Base-by-base conservation (phyloP, 2,888 invertebrate species). In the Tanypteryx hageni region DNA sequence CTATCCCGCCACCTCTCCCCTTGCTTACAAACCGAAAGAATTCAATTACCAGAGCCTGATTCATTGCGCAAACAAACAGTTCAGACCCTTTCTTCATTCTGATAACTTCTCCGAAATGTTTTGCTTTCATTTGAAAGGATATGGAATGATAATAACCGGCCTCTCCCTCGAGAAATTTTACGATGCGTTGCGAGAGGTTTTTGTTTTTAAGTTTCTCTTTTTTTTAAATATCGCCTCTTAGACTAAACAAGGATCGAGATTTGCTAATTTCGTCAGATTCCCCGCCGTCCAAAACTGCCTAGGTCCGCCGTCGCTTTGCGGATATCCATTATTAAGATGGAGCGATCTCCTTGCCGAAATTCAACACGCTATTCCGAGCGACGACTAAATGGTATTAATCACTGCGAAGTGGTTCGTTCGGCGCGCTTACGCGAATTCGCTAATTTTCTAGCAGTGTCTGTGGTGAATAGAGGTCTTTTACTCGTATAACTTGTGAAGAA, bases 51-150 rank as follows among this genome's bases (percentile, higher is more conserved):
- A 76, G 11, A 27, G 76, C 13, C 76, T 22, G 22, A 27, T 76
- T 76, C 76, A 27, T 27, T 76, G 76, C 76, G 22, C 76, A 76
- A 76, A 76, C 76, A 76, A 27, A 22, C 76, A 76, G 22, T 76
- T 76, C 76, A 27, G 11, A 22, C 68, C 18, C n/a, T 68, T 44
- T 44, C 44, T 44, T 44, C 44, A 44, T 44, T 44, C 44, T 1
- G 44, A 44, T 44, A 1, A 44, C 44, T 44, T 44, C 68, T 18
- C 68, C n/a, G 68, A 76, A 44, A 76, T 76, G 76, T 76, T 76
- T 76, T 76, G 76, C 76, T 76, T 76, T 76, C 76, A 76, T 76
- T 76, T 76, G 27, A 27, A 76, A 76, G 76, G 76, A 13, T 11
- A 27, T 27, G 22, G 27, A 76, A 9, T 22, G 76, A 76, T 76